phyloP scores from a whole-genome alignment of 2,797 vertebrate species.

The Sebastes ruberrimus region DNA sequence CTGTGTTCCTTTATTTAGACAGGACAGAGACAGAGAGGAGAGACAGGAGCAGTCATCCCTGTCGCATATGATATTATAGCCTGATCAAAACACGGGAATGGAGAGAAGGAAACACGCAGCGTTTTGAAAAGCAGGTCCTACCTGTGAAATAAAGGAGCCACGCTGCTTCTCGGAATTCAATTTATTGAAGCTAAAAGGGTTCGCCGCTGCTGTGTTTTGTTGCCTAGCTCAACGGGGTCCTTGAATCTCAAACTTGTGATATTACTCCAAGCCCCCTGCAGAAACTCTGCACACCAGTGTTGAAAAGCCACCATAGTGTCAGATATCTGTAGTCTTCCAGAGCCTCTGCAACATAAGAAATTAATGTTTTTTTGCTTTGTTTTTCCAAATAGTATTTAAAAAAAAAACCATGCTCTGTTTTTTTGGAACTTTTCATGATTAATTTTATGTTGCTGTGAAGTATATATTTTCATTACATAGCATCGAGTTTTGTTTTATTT shows the following conservation, averaged over 20 bases:
- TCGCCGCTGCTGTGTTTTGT: conserved; percentile 12
- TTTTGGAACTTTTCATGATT: background rate
- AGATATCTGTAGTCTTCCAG: background rate
- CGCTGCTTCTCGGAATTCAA: conserved; percentile 47
- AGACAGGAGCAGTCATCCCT: conserved; percentile 82
- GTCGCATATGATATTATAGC: conserved; percentile 86
- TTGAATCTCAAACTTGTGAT: conserved; percentile 32
- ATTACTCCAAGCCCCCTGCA: background rate
- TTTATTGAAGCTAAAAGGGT: conserved; percentile 34
- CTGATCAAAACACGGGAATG: conserved; percentile 59
- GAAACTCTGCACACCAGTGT: background rate
- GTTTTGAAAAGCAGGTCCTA: conserved; percentile 41
- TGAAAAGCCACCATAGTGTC: background rate
- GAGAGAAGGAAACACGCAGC: background rate
- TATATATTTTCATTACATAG: background rate
- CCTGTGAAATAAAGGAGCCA: conserved; percentile 47
- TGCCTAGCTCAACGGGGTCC: conserved; percentile 37
- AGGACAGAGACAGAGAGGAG: conserved; percentile 49
- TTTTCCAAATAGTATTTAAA: background rate
- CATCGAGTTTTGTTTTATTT: background rate
- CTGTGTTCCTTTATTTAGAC: conserved; percentile 77
- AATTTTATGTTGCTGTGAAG: background rate
- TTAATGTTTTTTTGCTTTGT: background rate
- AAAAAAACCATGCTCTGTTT: background rate
- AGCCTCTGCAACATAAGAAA: background rate